Conservation (phyloP, 2,113 vertebrate species). For the Xenopus borealis region DNA sequence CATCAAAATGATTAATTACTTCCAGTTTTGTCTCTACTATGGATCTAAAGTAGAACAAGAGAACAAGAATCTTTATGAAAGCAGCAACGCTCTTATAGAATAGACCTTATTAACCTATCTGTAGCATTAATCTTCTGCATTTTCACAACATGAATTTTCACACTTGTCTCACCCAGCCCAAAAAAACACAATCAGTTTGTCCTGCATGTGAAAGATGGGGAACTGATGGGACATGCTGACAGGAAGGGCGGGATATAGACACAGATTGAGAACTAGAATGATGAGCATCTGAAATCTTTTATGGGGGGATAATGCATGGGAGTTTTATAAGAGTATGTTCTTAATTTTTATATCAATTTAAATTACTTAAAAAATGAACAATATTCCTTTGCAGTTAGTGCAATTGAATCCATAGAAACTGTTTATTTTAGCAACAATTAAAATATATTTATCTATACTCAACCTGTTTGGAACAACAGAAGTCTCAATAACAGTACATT, state of each 20-base stretch:
- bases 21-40: slow-evolving; percentile 71
- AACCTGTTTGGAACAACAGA: too few relatives aligned
- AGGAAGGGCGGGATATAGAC: slow-evolving; percentile 15
- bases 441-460: too few relatives aligned
- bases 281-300: too few relatives aligned
- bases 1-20: slow-evolving; percentile 78
- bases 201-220: neutral
- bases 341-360: too few relatives aligned
- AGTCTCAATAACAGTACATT: too few relatives aligned
- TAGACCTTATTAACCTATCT: slow-evolving; percentile 60
- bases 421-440: too few relatives aligned
- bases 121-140: slow-evolving; percentile 62
- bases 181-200: slow-evolving; percentile 50
- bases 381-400: too few relatives aligned
- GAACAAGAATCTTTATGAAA: slow-evolving; percentile 58
- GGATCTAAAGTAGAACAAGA: slow-evolving; percentile 70
- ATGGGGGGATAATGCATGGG: too few relatives aligned
- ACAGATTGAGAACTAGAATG: neutral
- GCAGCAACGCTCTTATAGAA: slow-evolving; percentile 54
- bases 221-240: slow-evolving; percentile 38
- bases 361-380: too few relatives aligned
- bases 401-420: too few relatives aligned
- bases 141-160: slow-evolving; percentile 51
- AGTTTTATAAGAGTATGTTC: too few relatives aligned
- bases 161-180: slow-evolving; percentile 58